A percentile compares a stretch with the other conserved stretches of the same genome.
These are phyloP conservation scores for Nineta flava DNA, from an alignment of 2,888 invertebrate genomes.

Conservation along the genomic window DNA sequence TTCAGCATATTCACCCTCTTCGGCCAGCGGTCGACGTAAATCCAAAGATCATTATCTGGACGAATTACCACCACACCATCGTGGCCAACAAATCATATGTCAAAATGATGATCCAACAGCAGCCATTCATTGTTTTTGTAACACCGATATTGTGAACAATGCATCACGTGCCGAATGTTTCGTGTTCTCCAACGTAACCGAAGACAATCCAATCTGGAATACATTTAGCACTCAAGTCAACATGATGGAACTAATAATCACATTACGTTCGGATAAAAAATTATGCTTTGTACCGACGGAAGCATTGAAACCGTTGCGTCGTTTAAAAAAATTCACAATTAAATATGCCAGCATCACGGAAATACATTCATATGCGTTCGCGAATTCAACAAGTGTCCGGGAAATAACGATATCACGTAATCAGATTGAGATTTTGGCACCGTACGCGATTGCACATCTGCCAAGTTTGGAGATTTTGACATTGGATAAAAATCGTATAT, in stretches of 20 bases:
- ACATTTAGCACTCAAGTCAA: constrained; percentile 56
- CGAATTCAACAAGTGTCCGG: constrained; percentile 50
- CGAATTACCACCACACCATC: background rate
- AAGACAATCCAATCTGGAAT: constrained; percentile 57
- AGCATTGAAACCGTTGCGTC: constrained; percentile 46
- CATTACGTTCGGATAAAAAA: constrained; percentile 50
- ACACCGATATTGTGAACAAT: constrained; percentile 34
- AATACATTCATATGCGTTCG: constrained; percentile 54
- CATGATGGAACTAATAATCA: constrained; percentile 52
- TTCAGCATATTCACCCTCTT: too few relatives aligned
- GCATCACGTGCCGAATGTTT: constrained; percentile 63
- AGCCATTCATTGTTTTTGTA: constrained; percentile 53
- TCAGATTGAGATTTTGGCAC: constrained; percentile 48
- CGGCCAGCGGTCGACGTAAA: background rate
- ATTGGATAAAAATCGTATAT: constrained; percentile 60
- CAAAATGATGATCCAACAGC: constrained; percentile 27
- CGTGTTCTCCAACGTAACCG: constrained; percentile 53
- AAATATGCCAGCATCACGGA: constrained; percentile 57
- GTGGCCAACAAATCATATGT: background rate
- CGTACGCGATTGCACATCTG: constrained; percentile 56
- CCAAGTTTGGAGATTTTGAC: constrained; percentile 50
- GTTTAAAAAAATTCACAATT: constrained; percentile 49
- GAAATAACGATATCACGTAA: constrained; percentile 52
- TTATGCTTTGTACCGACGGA: constrained; percentile 56
- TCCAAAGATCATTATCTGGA: background rate